Evolutionary conservation across 1,140 invertebrate species (phyloP), one percentile per base, ranked within the genome.

Genomic region (Mycetomoellerius zeteki): DNA sequence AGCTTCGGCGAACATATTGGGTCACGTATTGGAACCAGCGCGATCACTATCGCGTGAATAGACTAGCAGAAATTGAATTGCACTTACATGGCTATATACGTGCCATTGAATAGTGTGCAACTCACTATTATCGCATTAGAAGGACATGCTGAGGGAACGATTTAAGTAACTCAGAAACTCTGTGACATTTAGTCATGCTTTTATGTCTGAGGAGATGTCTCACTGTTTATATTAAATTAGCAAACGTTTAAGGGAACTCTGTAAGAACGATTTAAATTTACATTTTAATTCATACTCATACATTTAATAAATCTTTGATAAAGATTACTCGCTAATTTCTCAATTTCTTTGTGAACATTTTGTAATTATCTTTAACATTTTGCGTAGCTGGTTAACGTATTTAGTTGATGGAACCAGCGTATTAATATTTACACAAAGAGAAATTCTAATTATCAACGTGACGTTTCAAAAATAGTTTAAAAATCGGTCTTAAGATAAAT

Each of bases 11-110:
- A 54, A 89, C 85, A 64, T 73, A 87, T 85, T 65, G 60, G 71
- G 88, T 91, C 90, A 91, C 90, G 90, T 91, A 91, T 89, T 81
- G 30, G 24, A 21, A 71, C 88, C 37, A 16, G n/a, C 8, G 58
- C 16, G 30, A 87, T 84, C 58, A 37, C 69, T 73, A 87, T 85
- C 47, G 33, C 19, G 33, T 24, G 85, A 50, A 30, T 71, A 72
- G 75, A 65, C 62, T 37, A 73, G 60, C 80, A 64, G 58, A 90
- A 89, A 91, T 90, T 87, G 89, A 90, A 91, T 91, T 87, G 76
- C 65, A 71, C 65, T 77, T 50, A 67, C 21, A 50, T 56, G 19
- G 37, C 27, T 75, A 50, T 52, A 64, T 52, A 64, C 16, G 43
- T 47, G 21, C 7, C n/a, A 56, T 77, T 60, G 76, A 58, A 67